Base-by-base conservation (phyloP, 1,140 invertebrate genomes). In the Magallana ariakensis region DNA sequence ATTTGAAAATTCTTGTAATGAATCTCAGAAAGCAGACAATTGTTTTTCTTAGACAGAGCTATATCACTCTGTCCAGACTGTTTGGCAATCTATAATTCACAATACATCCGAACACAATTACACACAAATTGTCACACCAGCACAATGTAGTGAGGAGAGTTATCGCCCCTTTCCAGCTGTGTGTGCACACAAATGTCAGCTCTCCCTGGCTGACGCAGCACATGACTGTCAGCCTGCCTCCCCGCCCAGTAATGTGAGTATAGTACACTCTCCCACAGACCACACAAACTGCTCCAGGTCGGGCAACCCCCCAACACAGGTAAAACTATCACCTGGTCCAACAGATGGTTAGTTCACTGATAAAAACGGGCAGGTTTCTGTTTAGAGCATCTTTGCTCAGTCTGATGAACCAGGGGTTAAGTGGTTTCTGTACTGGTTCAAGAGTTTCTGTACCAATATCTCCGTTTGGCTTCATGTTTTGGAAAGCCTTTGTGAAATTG, bases 161-260 rank as follows among this genome's bases (percentile, higher is more conserved):
- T 75, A 75, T 75, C 66, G 33, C 66, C 66, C 66, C 66, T 26
- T 75, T 75, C 66, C 19, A 75, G 66, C 19, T 75, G 66, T 75
- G 66, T 19, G 11, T 13, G 13, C 22, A 13, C 11, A 11, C 33
- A 75, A 75, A 75, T 75, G 66, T 75, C 66, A 75, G 66, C 66
- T 26, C 10, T 75, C 66, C 15, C 22, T 19, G 10, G 22, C 66
- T 22, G 13, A 22, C 11, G 33, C 11, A 75, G 22, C 66, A 75
- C 66, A 75, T 75, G 66, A 75, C 66, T 75, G 66, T 75, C 66
- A 75, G 66, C 22, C 22, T 26, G 22, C 66, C 66, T 26, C 66
- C 66, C 22, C 66, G 11, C 66, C 66, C 22, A 75, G 66, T 75
- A 75, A 75, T 75, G 66, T 75, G 66, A 75, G 66, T 75, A 75